These are phyloP conservation scores for Andrena bucephala DNA, from an alignment of 2,888 invertebrate genomes.

Conservation along the genomic window DNA sequence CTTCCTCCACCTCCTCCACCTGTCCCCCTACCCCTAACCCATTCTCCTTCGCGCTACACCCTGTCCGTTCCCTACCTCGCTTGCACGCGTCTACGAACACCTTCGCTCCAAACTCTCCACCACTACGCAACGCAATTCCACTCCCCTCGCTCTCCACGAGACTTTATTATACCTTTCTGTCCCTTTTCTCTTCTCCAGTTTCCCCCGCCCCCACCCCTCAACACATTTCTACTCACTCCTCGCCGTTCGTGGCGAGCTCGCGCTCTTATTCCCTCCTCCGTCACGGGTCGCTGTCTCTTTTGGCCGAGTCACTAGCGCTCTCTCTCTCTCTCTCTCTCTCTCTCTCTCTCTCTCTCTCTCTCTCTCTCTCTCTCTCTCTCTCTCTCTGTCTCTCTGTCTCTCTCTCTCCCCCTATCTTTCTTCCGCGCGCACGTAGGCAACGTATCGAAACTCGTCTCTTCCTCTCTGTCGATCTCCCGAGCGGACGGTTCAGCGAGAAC, in stretches of 20 bases:
- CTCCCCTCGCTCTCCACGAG: constrained; percentile 70
- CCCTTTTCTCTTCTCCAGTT: constrained; percentile 56
- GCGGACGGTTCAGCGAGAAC: constrained; percentile 15
- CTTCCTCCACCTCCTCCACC: constrained; percentile 51
- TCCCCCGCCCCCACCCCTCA: neutral
- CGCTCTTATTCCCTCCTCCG: constrained; percentile 15
- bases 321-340: constrained; percentile 18
- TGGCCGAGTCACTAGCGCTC: constrained; percentile 21
- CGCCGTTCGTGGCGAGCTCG: constrained; percentile 22
- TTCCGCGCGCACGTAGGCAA: constrained; percentile 27
- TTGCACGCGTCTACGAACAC: constrained; percentile 67
- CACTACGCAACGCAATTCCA: constrained; percentile 68
- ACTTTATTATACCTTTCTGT: constrained; percentile 80
- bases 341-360: constrained; percentile 30
- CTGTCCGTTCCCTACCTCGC: constrained; percentile 46
- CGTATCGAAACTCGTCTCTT: constrained; percentile 35
- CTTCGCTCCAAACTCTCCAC: constrained; percentile 70
- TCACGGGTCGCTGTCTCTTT: constrained; percentile 16
- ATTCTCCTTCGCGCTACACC: constrained; percentile 17
- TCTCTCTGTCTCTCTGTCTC: constrained; percentile 20
- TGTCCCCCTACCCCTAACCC: constrained; percentile 32
- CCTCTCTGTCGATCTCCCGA: neutral
- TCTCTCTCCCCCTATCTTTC: constrained; percentile 32
- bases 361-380: constrained; percentile 30
- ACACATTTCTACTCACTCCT: constrained; percentile 14